These are phyloP conservation scores for Glaucidium brasilianum DNA, from an alignment of 2,113 vertebrate species.

Conservation along the genomic window DNA sequence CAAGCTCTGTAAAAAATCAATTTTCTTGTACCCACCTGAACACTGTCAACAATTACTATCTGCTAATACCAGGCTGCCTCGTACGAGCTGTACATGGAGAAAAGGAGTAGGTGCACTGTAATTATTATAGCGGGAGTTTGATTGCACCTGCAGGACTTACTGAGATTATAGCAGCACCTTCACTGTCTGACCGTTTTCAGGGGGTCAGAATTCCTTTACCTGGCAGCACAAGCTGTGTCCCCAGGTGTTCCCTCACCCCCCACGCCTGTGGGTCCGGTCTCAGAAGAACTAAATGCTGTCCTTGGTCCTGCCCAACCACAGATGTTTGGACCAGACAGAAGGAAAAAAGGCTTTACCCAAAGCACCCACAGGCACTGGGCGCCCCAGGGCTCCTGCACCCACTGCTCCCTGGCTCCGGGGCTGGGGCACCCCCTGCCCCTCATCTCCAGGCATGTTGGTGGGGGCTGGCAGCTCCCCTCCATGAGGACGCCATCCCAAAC, in stretches of 20 bases:
- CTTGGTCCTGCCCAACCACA: neutral
- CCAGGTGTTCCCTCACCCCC: too few species aligned
- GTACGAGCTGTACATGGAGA: neutral
- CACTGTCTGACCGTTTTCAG: neutral
- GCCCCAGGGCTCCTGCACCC: too few species aligned
- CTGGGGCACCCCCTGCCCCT: neutral
- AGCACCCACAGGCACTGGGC: neutral
- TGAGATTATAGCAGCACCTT: neutral
- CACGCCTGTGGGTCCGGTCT: too few species aligned
- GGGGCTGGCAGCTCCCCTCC: neutral
- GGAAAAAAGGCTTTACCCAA: too few species aligned
- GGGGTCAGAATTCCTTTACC: neutral
- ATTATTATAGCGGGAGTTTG: neutral
- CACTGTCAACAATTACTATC: neutral
- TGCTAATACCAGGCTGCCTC: neutral
- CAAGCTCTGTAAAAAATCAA: neutral
- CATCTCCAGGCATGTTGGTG: rapidly evolving
- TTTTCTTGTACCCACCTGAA: neutral
- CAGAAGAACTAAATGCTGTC: neutral
- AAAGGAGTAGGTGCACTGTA: neutral
- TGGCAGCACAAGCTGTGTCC: neutral
- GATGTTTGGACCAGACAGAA: neutral
- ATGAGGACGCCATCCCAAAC: rapidly evolving
- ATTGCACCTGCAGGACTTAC: neutral
- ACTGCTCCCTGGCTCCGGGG: neutral